A percentile compares a stretch with the other conserved stretches of the same genome.
Evolutionary conservation across 2,888 invertebrate species (phyloP).

Genomic region (Eupithecia vulgata): DNA sequence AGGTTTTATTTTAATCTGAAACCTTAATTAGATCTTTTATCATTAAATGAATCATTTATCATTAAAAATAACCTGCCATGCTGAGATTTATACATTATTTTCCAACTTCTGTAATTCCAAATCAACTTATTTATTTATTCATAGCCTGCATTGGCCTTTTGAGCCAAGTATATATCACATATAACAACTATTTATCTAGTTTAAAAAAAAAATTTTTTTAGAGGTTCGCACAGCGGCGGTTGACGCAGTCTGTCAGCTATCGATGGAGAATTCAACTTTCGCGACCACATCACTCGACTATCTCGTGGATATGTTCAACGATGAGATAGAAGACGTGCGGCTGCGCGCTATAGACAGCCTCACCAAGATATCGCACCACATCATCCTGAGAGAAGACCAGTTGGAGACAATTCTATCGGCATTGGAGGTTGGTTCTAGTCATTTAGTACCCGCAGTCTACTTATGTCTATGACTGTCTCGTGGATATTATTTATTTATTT

Average conservation of each 20-base stretch:
- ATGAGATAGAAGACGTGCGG: conserved; percentile 98
- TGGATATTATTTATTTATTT: no score
- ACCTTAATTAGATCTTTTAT: no score
- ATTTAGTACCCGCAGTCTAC: background rate
- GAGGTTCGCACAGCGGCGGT: conserved; percentile 98
- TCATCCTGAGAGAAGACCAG: conserved; percentile 96
- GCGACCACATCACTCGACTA: conserved; percentile 96
- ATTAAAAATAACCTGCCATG: no score
- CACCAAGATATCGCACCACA: conserved; percentile 93
- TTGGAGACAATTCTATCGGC: conserved; percentile 97
- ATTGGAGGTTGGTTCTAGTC: conserved; percentile 86
- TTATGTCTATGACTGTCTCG: conserved; percentile 97
- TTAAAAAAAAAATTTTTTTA: no score
- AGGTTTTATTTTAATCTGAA: no score
- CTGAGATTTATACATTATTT: no score
- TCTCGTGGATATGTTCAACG: conserved; percentile 99
- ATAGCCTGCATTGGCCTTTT: no score
- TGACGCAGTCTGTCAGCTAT: conserved; percentile 95
- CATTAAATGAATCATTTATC: no score
- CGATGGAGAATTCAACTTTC: conserved; percentile 92
- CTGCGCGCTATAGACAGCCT: conserved; percentile 97
- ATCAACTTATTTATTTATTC: no score
- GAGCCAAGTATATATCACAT: no score
- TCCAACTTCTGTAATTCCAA: no score
- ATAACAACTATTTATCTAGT: no score